phyloP scores from a whole-genome alignment of 2,888 invertebrate species.

The Cantharis lateralis region DNA sequence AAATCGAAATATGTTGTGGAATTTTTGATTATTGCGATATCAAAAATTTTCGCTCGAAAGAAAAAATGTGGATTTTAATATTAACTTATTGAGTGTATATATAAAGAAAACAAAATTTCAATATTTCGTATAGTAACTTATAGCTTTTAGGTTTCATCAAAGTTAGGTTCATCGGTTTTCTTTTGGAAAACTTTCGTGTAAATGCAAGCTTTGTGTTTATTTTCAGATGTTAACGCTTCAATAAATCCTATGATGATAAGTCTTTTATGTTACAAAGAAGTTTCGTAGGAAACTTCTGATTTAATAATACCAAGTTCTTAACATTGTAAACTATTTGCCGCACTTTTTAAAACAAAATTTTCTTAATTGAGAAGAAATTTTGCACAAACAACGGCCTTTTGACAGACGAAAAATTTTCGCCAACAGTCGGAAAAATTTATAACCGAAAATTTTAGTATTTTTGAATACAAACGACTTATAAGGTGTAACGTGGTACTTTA shows the following conservation, averaged over 20 bases:
- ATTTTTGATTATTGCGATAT: background rate
- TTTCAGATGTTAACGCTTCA: constrained; percentile 15
- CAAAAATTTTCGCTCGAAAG: background rate
- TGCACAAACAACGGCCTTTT: background rate
- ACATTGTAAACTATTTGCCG: background rate
- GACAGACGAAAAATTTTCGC: background rate
- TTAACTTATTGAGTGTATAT: background rate
- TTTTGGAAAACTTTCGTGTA: constrained; percentile 9
- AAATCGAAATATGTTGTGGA: background rate
- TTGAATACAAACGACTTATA: background rate
- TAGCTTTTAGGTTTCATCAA: background rate
- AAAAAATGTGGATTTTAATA: background rate
- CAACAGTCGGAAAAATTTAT: background rate
- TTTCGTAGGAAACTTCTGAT: background rate
- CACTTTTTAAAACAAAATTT: background rate
- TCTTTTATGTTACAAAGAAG: constrained; percentile 9
- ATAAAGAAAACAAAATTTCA: background rate
- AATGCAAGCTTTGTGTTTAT: constrained; percentile 13
- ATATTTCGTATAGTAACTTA: background rate
- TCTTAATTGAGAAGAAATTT: background rate
- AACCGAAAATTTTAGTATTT: background rate
- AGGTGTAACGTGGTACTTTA: background rate
- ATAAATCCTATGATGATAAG: constrained; percentile 6
- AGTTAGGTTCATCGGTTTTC: constrained; percentile 9
- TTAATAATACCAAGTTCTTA: background rate